Evolutionary conservation across 2,888 invertebrate genomes (phyloP), one percentile per base, ranked within the genome.

Genomic region (Ormyrus nitidulus): DNA sequence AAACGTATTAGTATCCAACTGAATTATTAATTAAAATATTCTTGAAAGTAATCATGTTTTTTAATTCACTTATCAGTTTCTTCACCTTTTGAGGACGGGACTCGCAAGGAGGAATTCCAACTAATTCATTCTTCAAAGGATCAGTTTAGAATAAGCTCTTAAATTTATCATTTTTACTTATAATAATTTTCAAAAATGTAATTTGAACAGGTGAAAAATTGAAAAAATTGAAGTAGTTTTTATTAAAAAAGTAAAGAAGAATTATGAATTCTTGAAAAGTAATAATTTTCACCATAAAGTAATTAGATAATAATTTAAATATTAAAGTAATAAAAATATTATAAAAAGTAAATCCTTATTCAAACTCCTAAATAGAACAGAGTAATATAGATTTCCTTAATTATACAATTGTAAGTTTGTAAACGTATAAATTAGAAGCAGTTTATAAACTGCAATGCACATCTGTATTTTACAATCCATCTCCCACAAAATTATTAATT

Each of bases 361-460:
- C 34, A 66, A 56, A 56, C 10, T 8, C 10, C 5, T 69, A 10
- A 69, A 66, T 64, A 51, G 65, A 44, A 68, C 51, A 65, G 10
- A 58, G 4, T 51, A 56, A 59, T 44, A n/a, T 44, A 10, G 46
- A 34, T 58, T 46, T 10, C 53, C 44, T 44, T 62, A 5, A 70
- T 70, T 70, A 11, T 71, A 51, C 13, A 66, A 34, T 65, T 65
- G n/a, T 53, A 59, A 56, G 13, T n/a, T 71, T 58, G 1, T 49
- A 51, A 64, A 48, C 53, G 34, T 65, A 51, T 11, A 66, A 51
- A 19, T 58, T 77, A 51, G 58, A 61, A 76, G 19, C 54, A 58
- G 56, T 13, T 56, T 62, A 64, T 69, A 19, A 49, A 48, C 34
- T 62, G 48, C 10, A 54, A 49, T 64, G 51, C 69, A 54, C 5